Percentiles rank a stretch among this genome's conserved stretches.
Conservation (phyloP, 2,888 invertebrate species). For the Anthrax anthrax region DNA sequence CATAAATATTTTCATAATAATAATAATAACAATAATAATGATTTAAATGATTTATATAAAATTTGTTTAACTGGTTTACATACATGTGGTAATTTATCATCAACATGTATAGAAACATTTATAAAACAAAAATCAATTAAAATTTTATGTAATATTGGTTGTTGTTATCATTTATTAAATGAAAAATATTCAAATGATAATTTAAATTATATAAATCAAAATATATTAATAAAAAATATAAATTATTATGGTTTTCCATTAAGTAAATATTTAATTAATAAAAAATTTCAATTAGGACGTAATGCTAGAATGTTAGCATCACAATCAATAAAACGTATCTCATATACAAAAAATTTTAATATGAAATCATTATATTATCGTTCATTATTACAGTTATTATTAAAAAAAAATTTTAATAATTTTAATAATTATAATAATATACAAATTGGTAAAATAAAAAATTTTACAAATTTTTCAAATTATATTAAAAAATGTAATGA, state of each 20-base stretch:
- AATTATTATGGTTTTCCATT: slow-evolving; percentile 48
- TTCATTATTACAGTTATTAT: slow-evolving; percentile 54
- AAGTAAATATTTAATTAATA: slow-evolving; percentile 42
- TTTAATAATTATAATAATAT: too few relatives aligned
- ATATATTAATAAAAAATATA: slow-evolving; percentile 19
- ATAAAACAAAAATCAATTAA: slow-evolving; percentile 37
- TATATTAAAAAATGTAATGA: slow-evolving; percentile 54
- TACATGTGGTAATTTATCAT: slow-evolving; percentile 74
- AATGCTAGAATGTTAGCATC: slow-evolving; percentile 77
- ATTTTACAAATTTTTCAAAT: slow-evolving; percentile 47
- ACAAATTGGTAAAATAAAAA: slow-evolving; percentile 48
- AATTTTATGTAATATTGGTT: slow-evolving; percentile 67
- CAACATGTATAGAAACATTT: slow-evolving; percentile 58
- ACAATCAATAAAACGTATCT: slow-evolving; percentile 63
- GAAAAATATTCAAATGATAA: slow-evolving; percentile 37
- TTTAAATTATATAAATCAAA: slow-evolving; percentile 26
- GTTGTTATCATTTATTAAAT: slow-evolving; percentile 73
- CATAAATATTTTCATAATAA: slow-evolving; percentile 36
- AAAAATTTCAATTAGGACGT: slow-evolving; percentile 43
- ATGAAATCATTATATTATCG: slow-evolving; percentile 57
- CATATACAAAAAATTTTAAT: background rate
- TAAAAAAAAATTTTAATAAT: too few relatives aligned
- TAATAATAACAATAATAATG: too few relatives aligned
- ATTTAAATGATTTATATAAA: too few relatives aligned
- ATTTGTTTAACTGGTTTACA: slow-evolving; percentile 64